These are phyloP conservation scores for Notoglanidium macrostoma DNA, from an alignment of 2,797 vertebrate genomes.

Conservation along the genomic window DNA sequence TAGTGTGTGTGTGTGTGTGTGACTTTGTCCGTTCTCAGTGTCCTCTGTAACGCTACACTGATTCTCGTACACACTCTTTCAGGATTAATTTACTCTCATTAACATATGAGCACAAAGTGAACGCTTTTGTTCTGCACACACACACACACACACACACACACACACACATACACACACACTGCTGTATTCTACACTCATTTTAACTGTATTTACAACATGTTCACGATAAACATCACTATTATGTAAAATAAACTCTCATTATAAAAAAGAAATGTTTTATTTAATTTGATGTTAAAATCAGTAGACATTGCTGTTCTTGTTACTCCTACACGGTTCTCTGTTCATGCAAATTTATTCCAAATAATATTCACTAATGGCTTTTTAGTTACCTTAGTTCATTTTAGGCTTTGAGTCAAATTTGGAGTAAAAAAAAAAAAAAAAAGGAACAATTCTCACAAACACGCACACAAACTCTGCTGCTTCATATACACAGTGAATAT, in stretches of 20 bases:
- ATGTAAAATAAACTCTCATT: not conserved
- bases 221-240: not conserved
- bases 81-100: constrained; percentile 57
- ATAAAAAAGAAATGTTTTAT: not conserved
- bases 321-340: not conserved
- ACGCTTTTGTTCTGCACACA: not conserved
- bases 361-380: not conserved
- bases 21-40: constrained; percentile 24
- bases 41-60: constrained; percentile 56
- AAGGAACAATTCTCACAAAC: not conserved
- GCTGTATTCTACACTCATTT: too few species aligned
- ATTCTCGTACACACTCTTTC: constrained; percentile 48
- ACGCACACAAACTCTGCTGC: not conserved
- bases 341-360: not conserved
- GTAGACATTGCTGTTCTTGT: not conserved
- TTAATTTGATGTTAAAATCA: not conserved
- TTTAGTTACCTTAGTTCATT: not conserved
- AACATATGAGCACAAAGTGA: constrained; percentile 33
- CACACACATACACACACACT: not conserved
- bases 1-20: constrained; percentile 3
- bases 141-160: not conserved
- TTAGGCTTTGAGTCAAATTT: not conserved
- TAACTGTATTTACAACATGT: not conserved
- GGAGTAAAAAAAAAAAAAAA: not conserved
- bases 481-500: too few species aligned